phyloP scores from a whole-genome alignment of 2,888 invertebrate species.

The Argyresthia albistria region DNA sequence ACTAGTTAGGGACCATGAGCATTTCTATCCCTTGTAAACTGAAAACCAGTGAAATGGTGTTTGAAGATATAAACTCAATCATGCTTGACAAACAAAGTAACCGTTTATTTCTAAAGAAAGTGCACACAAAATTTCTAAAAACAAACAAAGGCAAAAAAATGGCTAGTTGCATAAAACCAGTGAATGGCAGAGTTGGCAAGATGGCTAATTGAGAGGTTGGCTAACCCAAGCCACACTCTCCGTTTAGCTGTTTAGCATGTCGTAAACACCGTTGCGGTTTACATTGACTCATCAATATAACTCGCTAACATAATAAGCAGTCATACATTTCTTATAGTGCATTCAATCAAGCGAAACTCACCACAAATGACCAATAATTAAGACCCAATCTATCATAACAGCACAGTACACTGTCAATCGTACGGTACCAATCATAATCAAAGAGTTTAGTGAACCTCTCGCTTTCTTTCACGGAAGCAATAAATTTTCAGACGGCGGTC shows the following conservation, averaged over 20 bases:
- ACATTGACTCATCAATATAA: conserved; percentile 1
- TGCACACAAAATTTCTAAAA: background rate
- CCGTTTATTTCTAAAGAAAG: background rate
- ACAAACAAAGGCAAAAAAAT: background rate
- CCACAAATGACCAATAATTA: background rate
- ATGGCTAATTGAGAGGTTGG: no score
- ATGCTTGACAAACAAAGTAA: no score
- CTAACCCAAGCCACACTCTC: no score
- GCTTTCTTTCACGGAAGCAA: conserved; percentile 38
- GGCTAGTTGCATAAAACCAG: background rate
- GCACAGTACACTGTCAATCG: conserved; percentile 2
- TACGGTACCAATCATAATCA: background rate
- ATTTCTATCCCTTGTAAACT: no score
- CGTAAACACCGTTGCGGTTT: background rate
- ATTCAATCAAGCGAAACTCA: background rate
- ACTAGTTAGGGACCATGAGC: no score
- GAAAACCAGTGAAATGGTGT: no score
- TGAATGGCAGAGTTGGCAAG: background rate
- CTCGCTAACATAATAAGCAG: background rate
- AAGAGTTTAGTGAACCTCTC: conserved; percentile 20
- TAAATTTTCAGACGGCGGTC: conserved; percentile 29
- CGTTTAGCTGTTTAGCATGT: background rate
- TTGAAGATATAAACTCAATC: no score
- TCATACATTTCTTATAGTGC: background rate
- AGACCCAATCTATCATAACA: background rate